These are phyloP conservation scores for Brachionus paranguensis DNA, from an alignment of 1,140 invertebrate genomes.

Conservation along the genomic window DNA sequence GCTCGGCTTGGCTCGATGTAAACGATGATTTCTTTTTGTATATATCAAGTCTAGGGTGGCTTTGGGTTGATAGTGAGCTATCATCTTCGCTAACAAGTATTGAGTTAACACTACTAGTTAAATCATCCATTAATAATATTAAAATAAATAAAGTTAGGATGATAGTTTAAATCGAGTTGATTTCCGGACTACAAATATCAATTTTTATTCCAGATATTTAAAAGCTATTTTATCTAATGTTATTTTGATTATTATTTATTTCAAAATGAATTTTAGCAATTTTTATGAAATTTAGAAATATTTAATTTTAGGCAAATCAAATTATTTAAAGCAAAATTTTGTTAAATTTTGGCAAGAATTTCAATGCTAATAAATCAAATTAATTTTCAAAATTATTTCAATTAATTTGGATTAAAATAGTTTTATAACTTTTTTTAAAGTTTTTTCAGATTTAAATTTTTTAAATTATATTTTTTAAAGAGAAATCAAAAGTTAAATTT, in stretches of 20 bases:
- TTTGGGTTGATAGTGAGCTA: not conserved
- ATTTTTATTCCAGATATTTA: not conserved
- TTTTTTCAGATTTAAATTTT: too few species aligned
- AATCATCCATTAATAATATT: constrained; percentile 24
- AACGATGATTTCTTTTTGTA: not conserved
- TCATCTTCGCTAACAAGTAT: constrained; percentile 13
- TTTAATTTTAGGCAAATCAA: not conserved
- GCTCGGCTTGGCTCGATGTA: not conserved
- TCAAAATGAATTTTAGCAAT: not conserved
- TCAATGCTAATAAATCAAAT: not conserved
- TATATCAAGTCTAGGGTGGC: not conserved
- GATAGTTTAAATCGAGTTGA: not conserved
- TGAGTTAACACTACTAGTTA: constrained; percentile 7
- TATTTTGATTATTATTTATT: not conserved
- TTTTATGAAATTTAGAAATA: not conserved
- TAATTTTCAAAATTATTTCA: not conserved
- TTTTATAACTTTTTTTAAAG: too few species aligned
- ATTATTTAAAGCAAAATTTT: not conserved
- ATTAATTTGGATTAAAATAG: not conserved
- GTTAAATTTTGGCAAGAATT: not conserved
- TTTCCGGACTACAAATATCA: not conserved
- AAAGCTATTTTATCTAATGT: constrained; percentile 28
- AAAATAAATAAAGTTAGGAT: constrained; percentile 7
- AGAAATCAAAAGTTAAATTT: too few species aligned
- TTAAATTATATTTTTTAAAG: too few species aligned